Evolutionary conservation across 2,113 vertebrate species (phyloP).

Genomic region (Nestor notabilis): DNA sequence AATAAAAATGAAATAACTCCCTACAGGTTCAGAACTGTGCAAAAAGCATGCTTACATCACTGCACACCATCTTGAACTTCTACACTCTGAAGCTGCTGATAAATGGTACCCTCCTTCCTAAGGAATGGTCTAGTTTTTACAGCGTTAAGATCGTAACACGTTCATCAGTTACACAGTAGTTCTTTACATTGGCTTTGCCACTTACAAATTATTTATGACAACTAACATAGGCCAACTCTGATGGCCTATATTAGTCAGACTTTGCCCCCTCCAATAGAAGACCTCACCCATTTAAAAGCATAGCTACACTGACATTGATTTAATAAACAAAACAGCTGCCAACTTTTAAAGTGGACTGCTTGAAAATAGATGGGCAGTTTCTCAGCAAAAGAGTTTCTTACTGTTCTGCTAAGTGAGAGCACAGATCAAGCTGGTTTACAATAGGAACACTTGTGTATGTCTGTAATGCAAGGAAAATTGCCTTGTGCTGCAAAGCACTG

Average conservation of each 20-base stretch:
- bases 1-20: not conserved
- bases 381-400: constrained; percentile 22
- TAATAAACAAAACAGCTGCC: not conserved
- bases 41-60: not conserved
- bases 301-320: not conserved
- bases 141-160: not conserved
- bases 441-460: not conserved
- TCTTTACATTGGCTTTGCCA: not conserved
- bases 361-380: constrained; percentile 19
- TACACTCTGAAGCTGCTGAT: not conserved
- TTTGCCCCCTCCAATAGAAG: not conserved
- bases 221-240: not conserved
- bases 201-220: constrained; percentile 8
- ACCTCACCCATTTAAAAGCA: not conserved
- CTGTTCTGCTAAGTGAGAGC: not conserved
- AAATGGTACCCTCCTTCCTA: not conserved
- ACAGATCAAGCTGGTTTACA: not conserved
- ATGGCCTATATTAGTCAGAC: not conserved
- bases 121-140: not conserved
- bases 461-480: not conserved
- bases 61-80: not conserved
- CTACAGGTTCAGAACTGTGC: not conserved
- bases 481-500: not conserved
- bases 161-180: not conserved
- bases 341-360: not conserved